Evolutionary conservation across 2,888 invertebrate species (phyloP).

Genomic region (Orthonychiurus folsomi): DNA sequence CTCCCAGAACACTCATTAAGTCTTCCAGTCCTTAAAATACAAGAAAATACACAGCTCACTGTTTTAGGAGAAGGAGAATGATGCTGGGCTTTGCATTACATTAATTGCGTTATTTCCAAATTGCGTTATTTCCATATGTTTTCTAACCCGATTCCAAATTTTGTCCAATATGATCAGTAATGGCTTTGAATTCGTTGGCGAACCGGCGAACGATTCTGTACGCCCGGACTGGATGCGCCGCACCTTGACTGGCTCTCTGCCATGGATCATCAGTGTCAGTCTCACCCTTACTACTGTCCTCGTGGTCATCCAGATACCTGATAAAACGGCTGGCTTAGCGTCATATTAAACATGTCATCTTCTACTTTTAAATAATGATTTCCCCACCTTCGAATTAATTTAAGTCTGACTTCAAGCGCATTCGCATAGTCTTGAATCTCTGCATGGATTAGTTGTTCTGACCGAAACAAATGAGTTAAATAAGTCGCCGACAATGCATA

Average conservation of each 20-base stretch:
- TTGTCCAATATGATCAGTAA: conserved; percentile 16
- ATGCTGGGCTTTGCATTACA: no score
- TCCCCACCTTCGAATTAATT: conserved; percentile 28
- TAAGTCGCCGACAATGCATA: conserved; percentile 38
- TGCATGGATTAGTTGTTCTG: conserved; percentile 31
- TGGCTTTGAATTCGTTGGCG: conserved; percentile 13
- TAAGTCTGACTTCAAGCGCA: conserved; percentile 32
- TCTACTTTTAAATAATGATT: background rate
- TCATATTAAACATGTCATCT: background rate
- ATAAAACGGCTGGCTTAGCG: background rate
- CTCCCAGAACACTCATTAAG: background rate
- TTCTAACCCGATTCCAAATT: background rate
- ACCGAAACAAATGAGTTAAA: conserved; percentile 34
- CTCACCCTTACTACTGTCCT: conserved; percentile 15
- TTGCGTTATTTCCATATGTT: no score
- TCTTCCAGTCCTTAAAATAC: background rate
- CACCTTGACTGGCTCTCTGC: conserved; percentile 14
- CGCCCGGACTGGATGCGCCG: conserved; percentile 16
- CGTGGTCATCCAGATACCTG: background rate
- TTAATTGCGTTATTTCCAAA: no score
- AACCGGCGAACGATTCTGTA: conserved; percentile 19
- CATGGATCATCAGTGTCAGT: conserved; percentile 3
- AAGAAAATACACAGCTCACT: background rate
- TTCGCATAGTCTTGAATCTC: conserved; percentile 30
- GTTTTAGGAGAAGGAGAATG: no score